Evolutionary conservation across 2,113 vertebrate genomes (phyloP).

Genomic region (Leucoraja erinaceus): DNA sequence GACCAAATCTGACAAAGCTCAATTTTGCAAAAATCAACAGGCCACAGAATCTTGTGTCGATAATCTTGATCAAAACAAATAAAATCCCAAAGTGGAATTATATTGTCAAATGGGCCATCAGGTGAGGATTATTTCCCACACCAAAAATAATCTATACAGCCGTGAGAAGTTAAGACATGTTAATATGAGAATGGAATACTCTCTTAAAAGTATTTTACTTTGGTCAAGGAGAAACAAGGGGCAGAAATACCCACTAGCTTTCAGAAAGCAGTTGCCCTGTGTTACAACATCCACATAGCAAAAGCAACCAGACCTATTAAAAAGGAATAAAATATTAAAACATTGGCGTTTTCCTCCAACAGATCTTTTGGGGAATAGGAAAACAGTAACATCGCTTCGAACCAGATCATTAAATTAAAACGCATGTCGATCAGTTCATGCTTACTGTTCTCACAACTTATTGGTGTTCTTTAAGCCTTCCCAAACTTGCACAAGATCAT

Average conservation of each 20-base stretch:
- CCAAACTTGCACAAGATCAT: background rate
- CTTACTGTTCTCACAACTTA: background rate
- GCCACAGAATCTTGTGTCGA: background rate
- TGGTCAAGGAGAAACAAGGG: background rate
- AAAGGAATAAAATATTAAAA: background rate
- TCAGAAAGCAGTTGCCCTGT: background rate
- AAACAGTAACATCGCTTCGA: background rate
- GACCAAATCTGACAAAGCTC: background rate
- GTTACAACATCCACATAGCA: background rate
- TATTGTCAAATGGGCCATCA: background rate
- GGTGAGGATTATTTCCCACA: background rate
- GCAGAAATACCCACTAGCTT: background rate
- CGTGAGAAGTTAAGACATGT: background rate
- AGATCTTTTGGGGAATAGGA: background rate
- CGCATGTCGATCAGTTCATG: background rate
- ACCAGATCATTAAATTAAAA: constrained; percentile 4
- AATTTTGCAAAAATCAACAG: background rate
- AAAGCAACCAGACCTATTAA: background rate
- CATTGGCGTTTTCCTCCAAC: background rate
- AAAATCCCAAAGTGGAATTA: background rate
- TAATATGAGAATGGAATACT: background rate
- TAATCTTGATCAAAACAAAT: background rate
- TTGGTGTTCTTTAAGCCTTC: background rate
- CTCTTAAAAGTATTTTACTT: background rate
- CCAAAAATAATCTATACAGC: background rate